phyloP scores from a whole-genome alignment of 2,797 vertebrate genomes.

The Meriones psammophilus region DNA sequence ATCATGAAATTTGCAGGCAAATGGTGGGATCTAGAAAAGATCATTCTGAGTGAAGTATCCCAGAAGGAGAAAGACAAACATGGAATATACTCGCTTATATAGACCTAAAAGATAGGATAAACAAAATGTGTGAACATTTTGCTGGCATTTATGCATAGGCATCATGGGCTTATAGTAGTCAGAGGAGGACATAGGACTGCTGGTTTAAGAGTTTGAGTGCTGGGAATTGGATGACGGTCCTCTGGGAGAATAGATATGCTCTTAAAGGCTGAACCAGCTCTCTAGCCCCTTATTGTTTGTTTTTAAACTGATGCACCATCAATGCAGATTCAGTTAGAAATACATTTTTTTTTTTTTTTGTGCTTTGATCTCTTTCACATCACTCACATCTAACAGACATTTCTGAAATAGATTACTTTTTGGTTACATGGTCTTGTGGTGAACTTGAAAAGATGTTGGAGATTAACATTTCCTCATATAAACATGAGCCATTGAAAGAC shows the following conservation, averaged over 20 bases:
- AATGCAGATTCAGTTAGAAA: neutral
- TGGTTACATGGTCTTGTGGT: neutral
- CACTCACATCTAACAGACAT: constrained; percentile 1
- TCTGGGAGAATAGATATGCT: neutral
- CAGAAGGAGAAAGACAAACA: too few species aligned
- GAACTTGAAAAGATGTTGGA: constrained; percentile 8
- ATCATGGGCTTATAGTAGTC: neutral
- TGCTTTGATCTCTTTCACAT: neutral
- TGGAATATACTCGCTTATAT: too few species aligned
- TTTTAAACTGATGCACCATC: neutral
- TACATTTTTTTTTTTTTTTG: constrained; percentile 44
- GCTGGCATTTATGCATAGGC: neutral
- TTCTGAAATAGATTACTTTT: neutral
- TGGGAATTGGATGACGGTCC: neutral
- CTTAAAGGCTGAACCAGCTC: neutral
- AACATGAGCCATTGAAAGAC: neutral
- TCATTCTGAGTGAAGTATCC: too few species aligned
- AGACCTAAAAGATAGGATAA: too few species aligned
- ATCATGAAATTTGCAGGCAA: too few species aligned
- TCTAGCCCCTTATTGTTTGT: neutral
- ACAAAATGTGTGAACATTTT: neutral
- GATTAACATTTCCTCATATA: neutral
- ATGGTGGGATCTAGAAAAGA: too few species aligned
- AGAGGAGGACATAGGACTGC: neutral
- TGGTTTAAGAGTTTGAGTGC: neutral